Base-by-base conservation (phyloP, 2,888 invertebrate genomes). In the Bursaphelenchus okinawaensis region DNA sequence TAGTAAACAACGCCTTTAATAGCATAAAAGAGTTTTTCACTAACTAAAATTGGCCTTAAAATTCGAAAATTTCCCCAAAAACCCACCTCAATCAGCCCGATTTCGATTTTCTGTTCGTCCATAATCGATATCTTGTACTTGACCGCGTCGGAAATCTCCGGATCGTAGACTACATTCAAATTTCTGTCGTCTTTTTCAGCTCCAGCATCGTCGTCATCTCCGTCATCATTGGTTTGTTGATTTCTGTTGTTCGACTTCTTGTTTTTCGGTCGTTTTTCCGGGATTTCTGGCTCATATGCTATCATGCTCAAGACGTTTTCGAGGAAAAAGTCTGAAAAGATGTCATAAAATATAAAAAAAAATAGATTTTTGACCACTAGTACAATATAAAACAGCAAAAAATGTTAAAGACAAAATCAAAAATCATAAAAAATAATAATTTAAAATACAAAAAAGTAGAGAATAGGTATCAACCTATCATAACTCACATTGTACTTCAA, bases 231-330 rank as follows among this genome's bases (percentile, higher is more conserved):
- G 31, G 24, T 7, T 12, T 12, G 63, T 16, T 55, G 27, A 16
- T 62, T 62, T 2, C 26, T 12, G n/a, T 22, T 23, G 22, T n/a
- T 22, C 23, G 23, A 55, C 51, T 84, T 86, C 62, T 83, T 74
- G 81, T 89, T 91, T 20, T 89, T 88, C 70, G 82, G 83, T 68
- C 88, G 88, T 0, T 87, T 87, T 63, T 90, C 90, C 23, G 52
- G n/a, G 23, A 57, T 64, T 22, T 28, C 40, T 0, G 88, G 85
- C 0, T 89, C 85, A 83, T 93, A 96, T 65, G 88, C 87, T 0
- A 93, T 89, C 85, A 92, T 86, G 83, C 93, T 89, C 24, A 98
- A 87, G 70, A 90, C 90, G 84, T 98, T 96, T 83, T 98, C 96
- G 60, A 96, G 84, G 85, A 91, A 96, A 83, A 91, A 92, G 72